phyloP scores from a whole-genome alignment of 2,113 vertebrate genomes.

The Circaetus cinerascens region DNA sequence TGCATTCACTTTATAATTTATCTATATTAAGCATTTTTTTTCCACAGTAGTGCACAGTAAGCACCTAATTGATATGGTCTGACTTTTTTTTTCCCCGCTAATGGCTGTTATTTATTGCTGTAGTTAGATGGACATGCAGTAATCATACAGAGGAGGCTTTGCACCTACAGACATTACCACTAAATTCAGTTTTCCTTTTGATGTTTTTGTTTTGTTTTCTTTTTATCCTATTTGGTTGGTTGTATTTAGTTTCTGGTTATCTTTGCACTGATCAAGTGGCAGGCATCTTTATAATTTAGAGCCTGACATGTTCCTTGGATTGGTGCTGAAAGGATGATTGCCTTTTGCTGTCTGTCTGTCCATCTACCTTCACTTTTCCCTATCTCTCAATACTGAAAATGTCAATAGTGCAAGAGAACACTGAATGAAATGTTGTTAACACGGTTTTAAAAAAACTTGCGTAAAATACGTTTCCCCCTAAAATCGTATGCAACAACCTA shows the following conservation, averaged over 20 bases:
- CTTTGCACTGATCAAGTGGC: background rate
- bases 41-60: background rate
- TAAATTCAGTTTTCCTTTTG: background rate
- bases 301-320: background rate
- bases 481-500: background rate
- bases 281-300: background rate
- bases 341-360: background rate
- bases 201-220: background rate
- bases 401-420: background rate
- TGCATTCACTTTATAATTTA: background rate
- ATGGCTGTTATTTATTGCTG: background rate
- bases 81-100: background rate
- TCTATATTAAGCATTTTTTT: background rate
- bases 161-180: background rate
- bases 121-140: background rate
- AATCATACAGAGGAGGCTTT: background rate
- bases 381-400: background rate
- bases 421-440: background rate
- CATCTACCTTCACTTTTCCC: background rate
- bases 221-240: background rate
- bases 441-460: background rate
- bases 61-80: background rate
- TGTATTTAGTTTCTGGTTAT: background rate
- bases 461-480: background rate
- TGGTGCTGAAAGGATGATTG: background rate